Evolutionary conservation across 2,113 vertebrate genomes (phyloP).

Genomic region (Microtus pennsylvanicus): DNA sequence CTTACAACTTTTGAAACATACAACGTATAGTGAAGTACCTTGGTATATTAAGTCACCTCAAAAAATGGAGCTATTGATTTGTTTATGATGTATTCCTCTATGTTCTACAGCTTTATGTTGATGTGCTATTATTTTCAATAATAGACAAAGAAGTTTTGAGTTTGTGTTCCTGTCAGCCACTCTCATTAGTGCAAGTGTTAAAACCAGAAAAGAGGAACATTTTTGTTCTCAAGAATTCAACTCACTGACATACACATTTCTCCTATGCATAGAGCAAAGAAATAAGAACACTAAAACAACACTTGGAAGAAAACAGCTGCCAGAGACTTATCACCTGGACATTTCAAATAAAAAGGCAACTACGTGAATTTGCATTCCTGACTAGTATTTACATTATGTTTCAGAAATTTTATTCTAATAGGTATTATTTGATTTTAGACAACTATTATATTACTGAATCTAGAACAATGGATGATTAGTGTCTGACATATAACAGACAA

Average conservation of each 20-base stretch:
- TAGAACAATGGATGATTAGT: neutral
- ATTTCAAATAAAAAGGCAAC: neutral
- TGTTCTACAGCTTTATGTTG: neutral
- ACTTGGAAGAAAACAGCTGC: neutral
- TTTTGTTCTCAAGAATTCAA: neutral
- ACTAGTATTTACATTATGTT: slow-evolving; percentile 12
- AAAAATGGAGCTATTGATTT: neutral
- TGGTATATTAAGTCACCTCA: neutral
- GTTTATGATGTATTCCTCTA: neutral
- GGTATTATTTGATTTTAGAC: neutral
- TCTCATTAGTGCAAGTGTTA: neutral
- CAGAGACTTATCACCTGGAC: neutral
- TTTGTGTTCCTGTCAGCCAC: neutral
- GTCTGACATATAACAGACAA: neutral
- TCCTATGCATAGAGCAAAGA: neutral
- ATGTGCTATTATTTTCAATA: neutral
- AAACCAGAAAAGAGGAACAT: neutral
- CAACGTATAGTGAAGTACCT: neutral
- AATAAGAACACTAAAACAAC: neutral
- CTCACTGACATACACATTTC: neutral
- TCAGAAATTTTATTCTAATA: neutral
- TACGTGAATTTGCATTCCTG: neutral
- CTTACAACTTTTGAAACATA: slow-evolving; percentile 6
- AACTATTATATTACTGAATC: neutral
- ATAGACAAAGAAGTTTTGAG: neutral